phyloP scores from a whole-genome alignment of 2,113 vertebrate species.

The Urocolius indicus region DNA sequence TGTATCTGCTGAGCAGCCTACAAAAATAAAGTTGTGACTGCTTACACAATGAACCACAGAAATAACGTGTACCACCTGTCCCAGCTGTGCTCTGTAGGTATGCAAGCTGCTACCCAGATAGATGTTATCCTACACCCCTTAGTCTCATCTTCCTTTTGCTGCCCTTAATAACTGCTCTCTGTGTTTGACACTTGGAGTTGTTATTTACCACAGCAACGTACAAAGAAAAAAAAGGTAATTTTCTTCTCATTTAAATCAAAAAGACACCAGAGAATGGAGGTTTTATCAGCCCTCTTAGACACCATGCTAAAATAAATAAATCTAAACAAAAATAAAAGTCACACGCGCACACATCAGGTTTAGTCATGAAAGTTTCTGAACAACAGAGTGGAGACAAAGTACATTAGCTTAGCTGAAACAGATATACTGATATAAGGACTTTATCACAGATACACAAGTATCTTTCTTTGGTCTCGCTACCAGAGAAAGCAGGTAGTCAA shows the following conservation, averaged over 20 bases:
- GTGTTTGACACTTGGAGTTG: background rate
- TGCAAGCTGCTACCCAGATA: background rate
- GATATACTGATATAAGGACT: fast-evolving
- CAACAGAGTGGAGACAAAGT: background rate
- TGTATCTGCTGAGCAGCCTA: slow-evolving; percentile 81
- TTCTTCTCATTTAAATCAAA: background rate
- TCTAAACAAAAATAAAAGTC: background rate
- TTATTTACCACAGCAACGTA: background rate
- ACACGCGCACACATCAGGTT: background rate
- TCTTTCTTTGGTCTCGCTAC: background rate
- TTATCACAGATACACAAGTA: background rate
- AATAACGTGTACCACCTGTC: background rate
- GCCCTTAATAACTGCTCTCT: background rate
- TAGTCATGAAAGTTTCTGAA: background rate
- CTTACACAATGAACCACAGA: background rate
- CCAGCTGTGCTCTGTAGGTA: background rate
- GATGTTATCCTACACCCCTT: background rate
- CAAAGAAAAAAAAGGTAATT: background rate
- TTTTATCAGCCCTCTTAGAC: background rate
- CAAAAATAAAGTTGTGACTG: background rate
- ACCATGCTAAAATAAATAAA: background rate
- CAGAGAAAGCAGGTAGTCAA: background rate
- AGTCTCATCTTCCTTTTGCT: background rate
- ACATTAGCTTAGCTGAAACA: background rate
- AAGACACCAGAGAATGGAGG: background rate